Conservation (phyloP, 2,888 invertebrate genomes). For the Eudemis profundana region DNA sequence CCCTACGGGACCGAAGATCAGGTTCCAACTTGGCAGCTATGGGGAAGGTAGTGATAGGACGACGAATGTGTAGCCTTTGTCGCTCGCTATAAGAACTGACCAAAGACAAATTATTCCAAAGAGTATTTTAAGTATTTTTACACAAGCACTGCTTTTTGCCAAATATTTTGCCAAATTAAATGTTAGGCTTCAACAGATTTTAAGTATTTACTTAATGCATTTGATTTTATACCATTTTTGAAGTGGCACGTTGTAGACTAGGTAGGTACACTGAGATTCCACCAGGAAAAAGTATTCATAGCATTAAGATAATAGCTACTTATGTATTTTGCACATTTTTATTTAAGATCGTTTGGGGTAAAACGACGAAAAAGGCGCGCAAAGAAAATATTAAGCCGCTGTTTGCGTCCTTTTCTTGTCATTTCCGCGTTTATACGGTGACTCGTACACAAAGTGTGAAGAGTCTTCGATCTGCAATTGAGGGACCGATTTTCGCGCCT, state of each 20-base stretch:
- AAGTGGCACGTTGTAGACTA: constrained; percentile 4
- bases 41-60: constrained; percentile 55
- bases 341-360: background rate
- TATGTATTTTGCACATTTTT: background rate
- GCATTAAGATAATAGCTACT: constrained; percentile 1
- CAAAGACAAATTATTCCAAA: constrained; percentile 65
- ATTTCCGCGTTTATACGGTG: no score
- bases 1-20: constrained; percentile 56
- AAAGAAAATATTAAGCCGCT: no score
- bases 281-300: constrained; percentile 39
- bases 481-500: no score
- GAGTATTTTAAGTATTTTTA: constrained; percentile 45
- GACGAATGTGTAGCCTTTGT: constrained; percentile 67
- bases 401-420: no score
- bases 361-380: no score
- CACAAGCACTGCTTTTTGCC: constrained; percentile 38
- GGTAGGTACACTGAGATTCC: constrained; percentile 35
- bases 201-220: background rate
- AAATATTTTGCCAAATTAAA: constrained; percentile 39
- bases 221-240: background rate
- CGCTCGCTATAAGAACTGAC: constrained; percentile 69
- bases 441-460: no score
- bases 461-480: no score
- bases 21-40: constrained; percentile 65
- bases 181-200: background rate